Evolutionary conservation across 1,140 invertebrate species (phyloP), one percentile per base, ranked within the genome.

Genomic region (Lamellibrachia luymesi): DNA sequence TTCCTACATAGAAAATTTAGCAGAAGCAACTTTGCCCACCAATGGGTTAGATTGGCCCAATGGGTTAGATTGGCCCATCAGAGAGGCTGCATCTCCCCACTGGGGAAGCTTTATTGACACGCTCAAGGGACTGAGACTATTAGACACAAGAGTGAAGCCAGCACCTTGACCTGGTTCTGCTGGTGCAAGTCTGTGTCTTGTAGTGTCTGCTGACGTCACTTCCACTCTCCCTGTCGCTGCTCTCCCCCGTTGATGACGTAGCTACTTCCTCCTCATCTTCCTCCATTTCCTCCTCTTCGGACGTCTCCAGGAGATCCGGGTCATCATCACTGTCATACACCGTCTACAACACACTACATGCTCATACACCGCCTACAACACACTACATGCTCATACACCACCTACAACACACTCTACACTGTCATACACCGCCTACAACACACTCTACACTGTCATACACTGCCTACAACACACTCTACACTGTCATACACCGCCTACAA

Each of bases 231-330:
- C n/a, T 25, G 5, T 50, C 56, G 50, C 56, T 92, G 27, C 56
- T 92, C 4, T 92, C 50, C 49, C 27, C 51, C n/a, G 7, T 50
- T 92, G 51, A 51, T 2, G 51, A 38, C 51, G 10, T 25, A 5
- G 27, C 25, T 25, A 52, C 92, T 8, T 50, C 51, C 22, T 92
- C 92, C 56, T 52, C 92, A 27, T 52, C 95, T 95, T 92, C 95
- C 94, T 38, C 92, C 95, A 89, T 38, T 96, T 94, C 38, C 95
- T 95, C 25, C 92, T 94, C 38, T 95, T 38, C 94, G 90, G 64
- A 80, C 5, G 64, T 80, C 64, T 56, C 64, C 64, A 80, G 64
- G 13, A 80, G 17, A 6, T 94, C 91, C 49, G 93, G 49, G 38
- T 56, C 91, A 38, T 90, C 64, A 80, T 80, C 64, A 80, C 64